A percentile compares a stretch with the other conserved stretches of the same genome.
Conservation (phyloP, 2,113 vertebrate species). For the Epinephelus lanceolatus region DNA sequence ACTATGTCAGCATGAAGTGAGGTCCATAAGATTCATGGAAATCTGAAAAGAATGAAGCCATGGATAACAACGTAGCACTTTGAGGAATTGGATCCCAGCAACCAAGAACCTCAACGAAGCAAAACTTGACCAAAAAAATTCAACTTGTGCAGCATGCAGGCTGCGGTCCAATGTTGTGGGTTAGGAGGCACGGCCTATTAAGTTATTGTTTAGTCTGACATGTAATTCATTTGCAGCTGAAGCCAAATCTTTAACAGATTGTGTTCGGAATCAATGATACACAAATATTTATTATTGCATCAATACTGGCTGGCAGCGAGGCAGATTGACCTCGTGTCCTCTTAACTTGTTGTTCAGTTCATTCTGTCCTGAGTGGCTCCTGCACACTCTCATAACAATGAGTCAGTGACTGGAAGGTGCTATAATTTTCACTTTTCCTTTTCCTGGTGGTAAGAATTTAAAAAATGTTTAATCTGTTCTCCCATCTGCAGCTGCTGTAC, state of each 20-base stretch:
- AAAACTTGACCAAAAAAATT: slow-evolving; percentile 25
- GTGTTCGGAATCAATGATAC: neutral
- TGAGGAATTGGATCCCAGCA: slow-evolving; percentile 22
- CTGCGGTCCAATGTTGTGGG: neutral
- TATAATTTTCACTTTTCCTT: neutral
- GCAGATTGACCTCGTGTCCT: neutral
- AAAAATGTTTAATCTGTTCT: slow-evolving; percentile 14
- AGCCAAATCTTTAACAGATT: neutral
- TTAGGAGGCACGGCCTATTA: neutral
- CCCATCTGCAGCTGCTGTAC: neutral
- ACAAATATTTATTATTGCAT: slow-evolving; percentile 17
- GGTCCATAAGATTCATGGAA: slow-evolving; percentile 27
- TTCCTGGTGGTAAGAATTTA: neutral
- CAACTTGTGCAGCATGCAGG: slow-evolving; percentile 9
- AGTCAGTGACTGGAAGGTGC: neutral
- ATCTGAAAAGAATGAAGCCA: slow-evolving; percentile 22
- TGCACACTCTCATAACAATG: slow-evolving; percentile 12
- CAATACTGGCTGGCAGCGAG: neutral
- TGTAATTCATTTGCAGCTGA: neutral
- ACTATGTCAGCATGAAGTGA: slow-evolving; percentile 27
- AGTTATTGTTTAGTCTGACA: slow-evolving; percentile 18
- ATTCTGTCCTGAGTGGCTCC: neutral
- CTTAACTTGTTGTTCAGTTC: slow-evolving; percentile 8
- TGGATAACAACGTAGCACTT: slow-evolving; percentile 24
- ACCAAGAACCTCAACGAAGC: slow-evolving; percentile 44